Evolutionary conservation across 1,140 invertebrate genomes (phyloP).

Genomic region (Ephestia elutella): DNA sequence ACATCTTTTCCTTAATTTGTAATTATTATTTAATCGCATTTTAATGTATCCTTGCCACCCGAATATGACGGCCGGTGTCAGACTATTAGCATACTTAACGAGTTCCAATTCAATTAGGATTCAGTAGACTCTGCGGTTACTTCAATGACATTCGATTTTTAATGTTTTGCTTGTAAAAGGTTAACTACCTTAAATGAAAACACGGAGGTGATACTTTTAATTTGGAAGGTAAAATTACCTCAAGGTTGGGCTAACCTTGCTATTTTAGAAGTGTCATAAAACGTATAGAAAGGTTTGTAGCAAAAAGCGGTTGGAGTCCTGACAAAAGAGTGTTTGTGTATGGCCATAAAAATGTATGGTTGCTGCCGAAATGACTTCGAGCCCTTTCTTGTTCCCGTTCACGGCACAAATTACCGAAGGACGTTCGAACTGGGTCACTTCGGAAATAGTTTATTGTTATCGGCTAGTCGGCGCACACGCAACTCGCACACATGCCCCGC

Average conservation of each 20-base stretch:
- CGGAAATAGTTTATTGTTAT: conserved; percentile 75
- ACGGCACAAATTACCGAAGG: conserved; percentile 71
- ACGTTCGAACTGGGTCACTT: conserved; percentile 72
- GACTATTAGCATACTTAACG: conserved; percentile 61
- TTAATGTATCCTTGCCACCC: conserved; percentile 45
- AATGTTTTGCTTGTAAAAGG: conserved; percentile 10
- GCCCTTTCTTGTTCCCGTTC: conserved; percentile 72
- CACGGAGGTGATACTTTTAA: conserved; percentile 7
- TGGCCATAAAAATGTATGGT: conserved; percentile 37
- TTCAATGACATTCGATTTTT: conserved; percentile 16
- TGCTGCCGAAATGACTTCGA: conserved; percentile 53
- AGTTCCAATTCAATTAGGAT: conserved; percentile 48
- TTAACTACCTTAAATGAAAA: conserved; percentile 16
- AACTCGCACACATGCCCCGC: conserved; percentile 39
- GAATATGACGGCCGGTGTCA: conserved; percentile 35
- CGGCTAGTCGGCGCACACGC: conserved; percentile 68
- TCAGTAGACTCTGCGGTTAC: conserved; percentile 27
- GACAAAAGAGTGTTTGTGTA: conserved; percentile 27
- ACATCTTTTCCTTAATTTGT: conserved; percentile 39
- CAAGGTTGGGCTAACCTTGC: conserved; percentile 13
- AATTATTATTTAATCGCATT: conserved; percentile 56
- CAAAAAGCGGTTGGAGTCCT: conserved; percentile 17
- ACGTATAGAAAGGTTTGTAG: conserved; percentile 2
- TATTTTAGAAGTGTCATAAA: conserved; percentile 14
- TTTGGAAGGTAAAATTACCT: not conserved